Conservation (phyloP, 2,797 vertebrate species). For the Pangasius sanitwongsei region DNA sequence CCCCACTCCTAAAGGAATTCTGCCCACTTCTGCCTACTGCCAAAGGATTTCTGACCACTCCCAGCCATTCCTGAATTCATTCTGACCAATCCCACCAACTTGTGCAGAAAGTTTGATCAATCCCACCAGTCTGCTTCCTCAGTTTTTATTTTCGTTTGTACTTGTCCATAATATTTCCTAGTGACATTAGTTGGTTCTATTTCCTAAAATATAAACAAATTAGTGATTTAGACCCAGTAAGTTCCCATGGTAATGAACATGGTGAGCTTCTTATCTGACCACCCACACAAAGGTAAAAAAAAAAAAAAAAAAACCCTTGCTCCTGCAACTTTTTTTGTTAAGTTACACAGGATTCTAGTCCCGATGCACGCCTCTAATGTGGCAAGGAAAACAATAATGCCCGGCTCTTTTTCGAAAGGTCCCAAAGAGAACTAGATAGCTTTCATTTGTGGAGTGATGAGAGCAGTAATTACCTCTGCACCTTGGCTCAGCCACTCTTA, state of each 20-base stretch:
- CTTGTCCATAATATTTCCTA: neutral
- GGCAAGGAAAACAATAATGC: constrained; percentile 27
- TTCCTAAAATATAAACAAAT: neutral
- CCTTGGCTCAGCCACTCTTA: constrained; percentile 50
- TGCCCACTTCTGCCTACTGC: neutral
- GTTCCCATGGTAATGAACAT: neutral
- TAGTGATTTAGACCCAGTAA: neutral
- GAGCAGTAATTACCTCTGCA: constrained; percentile 56
- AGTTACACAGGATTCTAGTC: neutral
- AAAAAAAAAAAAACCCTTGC: neutral
- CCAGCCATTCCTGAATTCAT: neutral
- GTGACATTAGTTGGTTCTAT: neutral
- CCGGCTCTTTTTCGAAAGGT: constrained; percentile 32
- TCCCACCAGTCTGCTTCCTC: neutral
- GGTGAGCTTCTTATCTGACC: neutral
- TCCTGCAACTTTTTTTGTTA: neutral
- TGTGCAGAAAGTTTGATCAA: neutral
- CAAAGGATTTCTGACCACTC: neutral
- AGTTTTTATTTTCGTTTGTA: neutral
- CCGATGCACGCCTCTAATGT: neutral
- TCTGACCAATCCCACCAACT: neutral
- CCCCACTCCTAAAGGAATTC: no score
- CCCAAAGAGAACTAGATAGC: constrained; percentile 38
- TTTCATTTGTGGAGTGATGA: constrained; percentile 58
- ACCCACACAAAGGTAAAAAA: neutral